A percentile compares a stretch with the other conserved stretches of the same genome.
These are phyloP conservation scores for Isurus oxyrinchus DNA, from an alignment of 2,113 vertebrate genomes.

Conservation along the genomic window DNA sequence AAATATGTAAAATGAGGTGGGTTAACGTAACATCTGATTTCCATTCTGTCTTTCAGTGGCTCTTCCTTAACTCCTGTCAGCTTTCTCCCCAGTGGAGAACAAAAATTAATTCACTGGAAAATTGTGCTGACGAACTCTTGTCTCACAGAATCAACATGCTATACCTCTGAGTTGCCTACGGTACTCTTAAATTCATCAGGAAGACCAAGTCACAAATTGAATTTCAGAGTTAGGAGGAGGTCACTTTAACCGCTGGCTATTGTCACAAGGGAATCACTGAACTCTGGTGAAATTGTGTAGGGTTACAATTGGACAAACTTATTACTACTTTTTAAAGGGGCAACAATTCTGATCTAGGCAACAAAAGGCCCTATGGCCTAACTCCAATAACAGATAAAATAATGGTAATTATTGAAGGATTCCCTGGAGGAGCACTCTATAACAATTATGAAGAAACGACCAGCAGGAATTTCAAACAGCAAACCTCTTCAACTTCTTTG, in stretches of 20 bases:
- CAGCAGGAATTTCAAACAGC: not conserved
- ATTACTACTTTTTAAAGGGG: not conserved
- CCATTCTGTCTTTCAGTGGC: not conserved
- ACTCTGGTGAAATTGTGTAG: not conserved
- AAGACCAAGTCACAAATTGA: not conserved
- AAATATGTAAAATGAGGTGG: not conserved
- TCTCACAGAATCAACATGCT: not conserved
- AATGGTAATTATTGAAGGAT: not conserved
- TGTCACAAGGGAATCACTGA: not conserved
- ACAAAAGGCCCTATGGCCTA: not conserved
- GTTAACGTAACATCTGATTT: not conserved
- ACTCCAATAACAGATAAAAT: not conserved
- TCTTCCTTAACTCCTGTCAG: not conserved
- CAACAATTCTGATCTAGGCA: not conserved
- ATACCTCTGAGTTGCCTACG: not conserved
- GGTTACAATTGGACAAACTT: not conserved
- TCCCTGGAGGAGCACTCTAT: not conserved
- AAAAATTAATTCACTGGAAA: not conserved
- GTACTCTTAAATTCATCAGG: not conserved
- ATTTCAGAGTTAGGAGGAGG: not conserved
- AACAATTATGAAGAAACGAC: not conserved
- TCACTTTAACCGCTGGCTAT: not conserved
- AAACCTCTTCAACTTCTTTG: not conserved
- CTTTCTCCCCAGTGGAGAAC: not conserved
- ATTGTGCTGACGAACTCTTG: not conserved